Evolutionary conservation across 2,797 vertebrate species (phyloP).

Genomic region (Cyclopterus lumpus): DNA sequence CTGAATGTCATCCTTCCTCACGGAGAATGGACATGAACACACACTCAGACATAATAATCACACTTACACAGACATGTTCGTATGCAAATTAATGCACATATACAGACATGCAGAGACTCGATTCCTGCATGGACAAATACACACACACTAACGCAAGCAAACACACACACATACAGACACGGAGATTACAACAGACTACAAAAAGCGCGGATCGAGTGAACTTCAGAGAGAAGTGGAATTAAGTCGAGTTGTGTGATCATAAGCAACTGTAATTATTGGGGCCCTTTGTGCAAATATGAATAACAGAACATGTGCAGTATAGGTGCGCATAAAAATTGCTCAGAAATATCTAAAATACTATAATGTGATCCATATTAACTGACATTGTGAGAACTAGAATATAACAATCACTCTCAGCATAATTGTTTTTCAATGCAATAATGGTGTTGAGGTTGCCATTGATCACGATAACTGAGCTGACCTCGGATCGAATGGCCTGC

Average conservation of each 20-base stretch:
- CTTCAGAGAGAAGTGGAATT: slow-evolving; percentile 43
- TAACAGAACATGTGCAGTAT: slow-evolving; percentile 61
- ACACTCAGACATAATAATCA: slow-evolving; percentile 23
- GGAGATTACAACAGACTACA: slow-evolving; percentile 49
- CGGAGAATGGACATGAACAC: slow-evolving; percentile 14
- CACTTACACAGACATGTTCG: slow-evolving; percentile 40
- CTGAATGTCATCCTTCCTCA: slow-evolving; percentile 75
- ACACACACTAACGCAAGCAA: slow-evolving; percentile 24
- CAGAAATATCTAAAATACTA: slow-evolving; percentile 66
- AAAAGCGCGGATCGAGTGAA: slow-evolving; percentile 32
- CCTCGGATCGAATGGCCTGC: slow-evolving; percentile 35
- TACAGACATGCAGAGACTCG: slow-evolving; percentile 32
- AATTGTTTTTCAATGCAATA: slow-evolving; percentile 62
- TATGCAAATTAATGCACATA: slow-evolving; percentile 57
- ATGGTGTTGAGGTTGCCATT: slow-evolving; percentile 48
- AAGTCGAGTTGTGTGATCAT: slow-evolving; percentile 49
- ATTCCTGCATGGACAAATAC: slow-evolving; percentile 2
- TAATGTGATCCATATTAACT: slow-evolving; percentile 58
- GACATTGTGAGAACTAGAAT: slow-evolving; percentile 58
- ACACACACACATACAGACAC: slow-evolving; percentile 34
- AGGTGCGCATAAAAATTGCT: slow-evolving; percentile 58
- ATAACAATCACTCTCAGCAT: slow-evolving; percentile 56
- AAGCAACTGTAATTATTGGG: slow-evolving; percentile 49
- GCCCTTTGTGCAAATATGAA: slow-evolving; percentile 60
- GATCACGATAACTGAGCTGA: slow-evolving; percentile 42